Percentiles rank a stretch among this genome's conserved stretches.
Conservation (phyloP, 2,888 invertebrate genomes). For the Diarsia rubi region DNA sequence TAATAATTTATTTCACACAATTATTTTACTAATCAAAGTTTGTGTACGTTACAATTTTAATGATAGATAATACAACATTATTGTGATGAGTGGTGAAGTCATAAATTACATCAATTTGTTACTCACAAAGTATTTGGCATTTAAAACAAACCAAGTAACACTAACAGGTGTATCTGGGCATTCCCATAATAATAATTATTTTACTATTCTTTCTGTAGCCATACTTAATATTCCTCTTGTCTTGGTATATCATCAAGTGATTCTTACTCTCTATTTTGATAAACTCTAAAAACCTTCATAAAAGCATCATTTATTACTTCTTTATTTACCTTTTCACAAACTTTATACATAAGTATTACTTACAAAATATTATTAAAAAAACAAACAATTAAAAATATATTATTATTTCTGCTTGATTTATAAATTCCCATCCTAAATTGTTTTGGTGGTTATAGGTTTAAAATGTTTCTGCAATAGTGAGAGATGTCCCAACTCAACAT, state of each 20-base stretch:
- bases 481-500: slow-evolving; percentile 94
- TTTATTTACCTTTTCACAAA: no score
- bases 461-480: slow-evolving; percentile 97
- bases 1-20: slow-evolving; percentile 2
- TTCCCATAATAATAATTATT: neutral
- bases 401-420: neutral
- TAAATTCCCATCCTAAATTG: slow-evolving; percentile 19
- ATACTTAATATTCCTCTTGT: neutral
- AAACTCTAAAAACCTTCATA: neutral
- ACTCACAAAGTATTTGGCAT: neutral
- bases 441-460: slow-evolving; percentile 89
- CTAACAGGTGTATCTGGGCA: neutral
- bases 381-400: no score
- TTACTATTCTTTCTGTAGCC: neutral
- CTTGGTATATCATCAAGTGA: neutral
- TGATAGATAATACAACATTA: neutral
- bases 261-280: neutral
- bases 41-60: slow-evolving; percentile 4
- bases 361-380: no score
- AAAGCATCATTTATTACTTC: neutral
- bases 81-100: neutral
- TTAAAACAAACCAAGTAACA: neutral
- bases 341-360: no score
- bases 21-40: neutral
- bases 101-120: neutral